Base-by-base conservation (phyloP, 2,888 invertebrate genomes). In the Subacronicta megacephala region DNA sequence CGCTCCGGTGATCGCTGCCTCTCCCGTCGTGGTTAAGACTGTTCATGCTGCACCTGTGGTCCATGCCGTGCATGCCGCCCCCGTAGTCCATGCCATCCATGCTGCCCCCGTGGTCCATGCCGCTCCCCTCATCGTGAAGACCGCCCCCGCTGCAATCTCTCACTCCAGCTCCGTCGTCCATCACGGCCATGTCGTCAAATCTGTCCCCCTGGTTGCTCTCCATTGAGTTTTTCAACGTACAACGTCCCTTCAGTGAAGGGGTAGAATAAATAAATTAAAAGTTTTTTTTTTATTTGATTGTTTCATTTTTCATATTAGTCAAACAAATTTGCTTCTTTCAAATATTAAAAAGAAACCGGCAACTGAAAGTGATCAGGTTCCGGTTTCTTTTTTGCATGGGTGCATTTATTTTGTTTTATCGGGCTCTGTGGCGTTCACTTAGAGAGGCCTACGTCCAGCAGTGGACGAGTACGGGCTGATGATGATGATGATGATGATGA, bases 131-230 rank as follows among this genome's bases (percentile, higher is more conserved):
- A 74, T 90, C 12, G 77, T 91, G 26, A 86, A 89, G 85, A 94
- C 95, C 53, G 93, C 93, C 38, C 89, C 90, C 3, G 70, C 82
- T 0, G 90, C 86, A 33, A 75, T 89, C 42, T 83, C 89, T 4
- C 91, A 93, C 87, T 86, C 89, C 81, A 90, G 90, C 83, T 90
- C 94, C 0, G 86, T 93, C 12, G 89, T 90, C 47, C 89, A 88
- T 43, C 90, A 90, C 52, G 78, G 88, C 10, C 80, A 88, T 20
- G 70, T 90, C 75, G 90, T 94, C 33, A 92, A 88, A 82, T 33
- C 95, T 29, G 74, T 92, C 29, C 90, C 91, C 7, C 58, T 91
- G 12, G 73, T 93, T 56, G 88, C 90, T 38, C 93, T 89, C 63
- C 88, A 90, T 66, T 88, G 62, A 88, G 59, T 79, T 66, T 4